Evolutionary conservation across 1,140 invertebrate genomes (phyloP).

Genomic region (Telenomus remus): DNA sequence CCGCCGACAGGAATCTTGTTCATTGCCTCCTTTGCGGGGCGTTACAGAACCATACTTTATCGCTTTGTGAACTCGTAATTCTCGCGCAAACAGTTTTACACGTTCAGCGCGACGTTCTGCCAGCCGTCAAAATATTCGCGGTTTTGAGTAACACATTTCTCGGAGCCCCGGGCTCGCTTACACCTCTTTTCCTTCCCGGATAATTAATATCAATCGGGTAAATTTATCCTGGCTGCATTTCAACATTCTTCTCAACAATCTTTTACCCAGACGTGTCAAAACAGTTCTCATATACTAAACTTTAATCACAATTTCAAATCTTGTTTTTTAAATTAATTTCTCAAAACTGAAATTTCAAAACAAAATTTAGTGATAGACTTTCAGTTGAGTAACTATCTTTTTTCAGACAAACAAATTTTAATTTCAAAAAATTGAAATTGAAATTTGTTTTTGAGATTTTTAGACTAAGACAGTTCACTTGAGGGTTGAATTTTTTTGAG

Average conservation of each 20-base stretch:
- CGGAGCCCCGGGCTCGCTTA: conserved; percentile 8
- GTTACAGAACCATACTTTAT: conserved; percentile 71
- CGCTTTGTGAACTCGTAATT: conserved; percentile 73
- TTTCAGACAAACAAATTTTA: too few relatives aligned
- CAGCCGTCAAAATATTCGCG: conserved; percentile 52
- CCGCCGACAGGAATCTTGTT: conserved; percentile 71
- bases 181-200: conserved; percentile 14
- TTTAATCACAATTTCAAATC: not conserved
- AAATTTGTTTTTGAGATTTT: too few relatives aligned
- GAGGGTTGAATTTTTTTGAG: not conserved
- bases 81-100: conserved; percentile 70
- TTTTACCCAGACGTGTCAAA: too few relatives aligned
- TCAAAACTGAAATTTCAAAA: too few relatives aligned
- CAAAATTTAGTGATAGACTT: too few relatives aligned
- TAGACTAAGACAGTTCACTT: too few relatives aligned
- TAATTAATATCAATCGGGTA: conserved; percentile 23
- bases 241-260: not conserved
- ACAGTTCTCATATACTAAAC: too few relatives aligned
- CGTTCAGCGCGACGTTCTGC: conserved; percentile 46
- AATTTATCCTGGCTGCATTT: conserved; percentile 6
- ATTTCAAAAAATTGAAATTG: too few relatives aligned
- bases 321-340: not conserved
- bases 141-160: conserved; percentile 43
- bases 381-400: too few relatives aligned
- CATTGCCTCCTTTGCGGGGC: conserved; percentile 65